Evolutionary conservation across 2,888 invertebrate species (phyloP), one percentile per base, ranked within the genome.

Genomic region (Plebejus anna): DNA sequence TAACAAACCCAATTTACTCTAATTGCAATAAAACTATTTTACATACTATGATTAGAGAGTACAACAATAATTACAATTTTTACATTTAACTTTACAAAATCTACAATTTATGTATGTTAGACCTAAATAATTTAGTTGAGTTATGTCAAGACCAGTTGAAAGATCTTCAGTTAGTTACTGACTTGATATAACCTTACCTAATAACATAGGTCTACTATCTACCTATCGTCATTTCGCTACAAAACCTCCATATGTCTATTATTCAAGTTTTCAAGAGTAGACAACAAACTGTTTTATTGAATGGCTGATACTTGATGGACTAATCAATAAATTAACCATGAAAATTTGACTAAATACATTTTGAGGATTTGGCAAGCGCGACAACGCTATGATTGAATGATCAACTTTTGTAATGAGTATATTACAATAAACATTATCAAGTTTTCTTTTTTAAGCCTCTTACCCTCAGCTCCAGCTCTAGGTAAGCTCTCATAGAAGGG

Each of bases 401-500:
- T 47, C 16, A 55, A 16, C 1, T 4, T 55, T 4, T 16, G 55
- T 55, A 55, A 32, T n/a, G 32, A 4, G 22, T 22, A 22, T 22
- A 22, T 22, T 22, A 22, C 22, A 22, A 22, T 22, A 22, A 57
- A 77, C 75, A 76, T 13, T 55, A 47, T 55, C 16, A 73, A 13
- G 32, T 73, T 73, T 81, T 81, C 76, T 83, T 86, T 55, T 87
- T 88, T 4, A 90, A 78, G 0, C 89, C 89, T 79, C 91, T 81
- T 16, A 94, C 86, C 82, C 95, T 94, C 4, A 98, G 88, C 88
- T 98, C 98, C 91, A 97, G 95, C 83, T 96, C 94, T 7, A 98
- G 89, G 87, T 97, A 98, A 4, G 97, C 97, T 87, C 95, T 96
- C 94, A 98, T 95, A 79, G 96, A 97, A 0, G 97, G 96, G 91